A percentile compares a stretch with the other conserved stretches of the same genome.
Evolutionary conservation across 2,113 vertebrate species (phyloP).

Genomic region (Motacilla tschutschensis): DNA sequence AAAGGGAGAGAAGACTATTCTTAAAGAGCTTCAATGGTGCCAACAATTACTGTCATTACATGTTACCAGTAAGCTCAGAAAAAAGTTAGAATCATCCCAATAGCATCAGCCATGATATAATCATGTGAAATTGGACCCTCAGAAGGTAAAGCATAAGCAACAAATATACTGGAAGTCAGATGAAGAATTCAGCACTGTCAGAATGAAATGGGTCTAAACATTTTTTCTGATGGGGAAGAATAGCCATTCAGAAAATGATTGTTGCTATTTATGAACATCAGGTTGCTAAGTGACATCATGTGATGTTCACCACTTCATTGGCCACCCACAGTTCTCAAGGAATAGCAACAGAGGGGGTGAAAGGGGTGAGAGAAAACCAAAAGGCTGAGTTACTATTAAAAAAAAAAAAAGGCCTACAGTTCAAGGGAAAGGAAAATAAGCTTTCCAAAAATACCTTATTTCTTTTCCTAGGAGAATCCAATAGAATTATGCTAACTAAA

Average conservation of each 20-base stretch:
- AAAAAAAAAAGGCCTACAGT: neutral
- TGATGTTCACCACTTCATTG: conserved; percentile 48
- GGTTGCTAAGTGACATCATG: conserved; percentile 76
- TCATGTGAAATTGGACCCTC: neutral
- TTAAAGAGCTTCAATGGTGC: neutral
- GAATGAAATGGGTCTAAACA: conserved; percentile 32
- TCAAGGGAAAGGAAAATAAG: conserved; percentile 17
- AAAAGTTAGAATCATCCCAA: conserved; percentile 31
- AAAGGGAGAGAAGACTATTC: neutral
- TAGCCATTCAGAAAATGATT: conserved; percentile 55
- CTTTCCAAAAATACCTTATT: conserved; percentile 23
- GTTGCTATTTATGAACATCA: conserved; percentile 71
- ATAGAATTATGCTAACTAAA: conserved; percentile 19
- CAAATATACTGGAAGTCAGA: conserved; percentile 29
- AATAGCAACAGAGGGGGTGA: conserved; percentile 45
- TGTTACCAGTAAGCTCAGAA: conserved; percentile 24
- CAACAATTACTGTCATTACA: neutral
- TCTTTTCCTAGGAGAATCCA: conserved; percentile 26
- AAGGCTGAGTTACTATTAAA: conserved; percentile 17
- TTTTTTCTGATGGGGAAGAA: conserved; percentile 54
- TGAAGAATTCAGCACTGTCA: conserved; percentile 6
- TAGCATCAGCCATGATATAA: conserved; percentile 19
- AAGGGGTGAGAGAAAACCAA: conserved; percentile 35
- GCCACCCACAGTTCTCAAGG: conserved; percentile 64
- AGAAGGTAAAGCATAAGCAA: conserved; percentile 25